A percentile compares a stretch with the other conserved stretches of the same genome.
These are phyloP conservation scores for Sinelater perroti DNA, from an alignment of 2,888 invertebrate species.

Conservation along the genomic window DNA sequence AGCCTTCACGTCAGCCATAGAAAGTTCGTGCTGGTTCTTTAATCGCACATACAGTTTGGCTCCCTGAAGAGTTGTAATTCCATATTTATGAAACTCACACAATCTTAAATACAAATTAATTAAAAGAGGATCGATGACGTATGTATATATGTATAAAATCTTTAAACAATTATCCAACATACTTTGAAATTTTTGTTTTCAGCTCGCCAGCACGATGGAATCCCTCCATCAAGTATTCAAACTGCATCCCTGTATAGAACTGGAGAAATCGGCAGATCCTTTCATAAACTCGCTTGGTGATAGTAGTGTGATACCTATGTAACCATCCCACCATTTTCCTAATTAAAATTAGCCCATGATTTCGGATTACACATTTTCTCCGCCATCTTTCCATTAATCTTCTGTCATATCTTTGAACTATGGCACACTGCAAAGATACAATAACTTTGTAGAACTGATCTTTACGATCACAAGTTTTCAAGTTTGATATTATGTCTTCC, in stretches of 20 bases:
- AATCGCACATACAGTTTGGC: conserved; percentile 73
- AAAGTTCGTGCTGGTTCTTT: conserved; percentile 67
- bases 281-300: conserved; percentile 67
- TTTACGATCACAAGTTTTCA: conserved; percentile 59
- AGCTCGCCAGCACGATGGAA: conserved; percentile 76
- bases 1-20: conserved; percentile 63
- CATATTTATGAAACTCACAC: conserved; percentile 73
- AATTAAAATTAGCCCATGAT: conserved; percentile 81
- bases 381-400: conserved; percentile 77
- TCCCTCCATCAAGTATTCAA: conserved; percentile 81
- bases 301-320: conserved; percentile 73
- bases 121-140: no score
- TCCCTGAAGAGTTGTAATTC: conserved; percentile 72
- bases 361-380: conserved; percentile 75
- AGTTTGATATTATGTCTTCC: conserved; percentile 71
- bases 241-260: conserved; percentile 75
- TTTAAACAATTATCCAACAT: conserved; percentile 20
- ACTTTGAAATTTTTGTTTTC: conserved; percentile 67
- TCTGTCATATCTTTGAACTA: conserved; percentile 79
- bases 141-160: no score
- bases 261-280: conserved; percentile 78
- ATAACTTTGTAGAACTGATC: conserved; percentile 65
- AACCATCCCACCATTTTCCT: conserved; percentile 75
- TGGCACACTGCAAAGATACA: conserved; percentile 72
- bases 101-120: conserved; percentile 57